Conservation (phyloP, 2,113 vertebrate species). For the Sprattus sprattus region DNA sequence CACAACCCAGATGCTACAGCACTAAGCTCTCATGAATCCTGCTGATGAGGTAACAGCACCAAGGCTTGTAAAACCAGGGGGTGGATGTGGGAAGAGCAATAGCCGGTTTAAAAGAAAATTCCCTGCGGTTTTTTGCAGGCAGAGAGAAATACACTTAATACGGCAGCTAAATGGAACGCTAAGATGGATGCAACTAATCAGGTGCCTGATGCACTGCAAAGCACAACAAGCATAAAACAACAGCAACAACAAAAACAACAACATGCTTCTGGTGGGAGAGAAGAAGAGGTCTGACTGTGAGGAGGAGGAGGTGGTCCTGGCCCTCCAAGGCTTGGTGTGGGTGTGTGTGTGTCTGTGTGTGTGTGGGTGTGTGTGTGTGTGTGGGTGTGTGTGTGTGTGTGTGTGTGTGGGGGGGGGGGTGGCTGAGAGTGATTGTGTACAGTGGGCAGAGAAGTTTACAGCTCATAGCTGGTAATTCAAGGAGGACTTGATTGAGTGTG, state of each 20-base stretch:
- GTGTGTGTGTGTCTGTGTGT: background rate
- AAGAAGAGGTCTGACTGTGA: no score
- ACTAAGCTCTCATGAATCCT: slow-evolving; percentile 23
- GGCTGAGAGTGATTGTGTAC: slow-evolving; percentile 62
- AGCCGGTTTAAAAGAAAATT: slow-evolving; percentile 39
- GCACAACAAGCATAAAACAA: slow-evolving; percentile 29
- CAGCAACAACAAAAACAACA: slow-evolving; percentile 37
- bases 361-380: no score
- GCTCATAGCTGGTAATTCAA: slow-evolving; percentile 61
- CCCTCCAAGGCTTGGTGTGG: background rate
- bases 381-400: background rate
- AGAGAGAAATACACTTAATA: slow-evolving; percentile 64
- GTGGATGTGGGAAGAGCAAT: slow-evolving; percentile 39
- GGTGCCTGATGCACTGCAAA: slow-evolving; percentile 36
- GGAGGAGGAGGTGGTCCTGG: no score
- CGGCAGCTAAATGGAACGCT: slow-evolving; percentile 56
- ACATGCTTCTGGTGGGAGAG: background rate
- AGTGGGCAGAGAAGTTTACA: slow-evolving; percentile 45
- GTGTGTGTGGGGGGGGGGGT: background rate
- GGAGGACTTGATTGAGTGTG: slow-evolving; percentile 30
- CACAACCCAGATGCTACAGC: slow-evolving; percentile 30
- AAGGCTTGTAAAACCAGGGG: background rate
- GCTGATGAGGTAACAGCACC: background rate
- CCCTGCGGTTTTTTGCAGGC: slow-evolving; percentile 28
- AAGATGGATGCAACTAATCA: slow-evolving; percentile 64